phyloP scores from a whole-genome alignment of 1,140 invertebrate species.

The Lepidurus apus region DNA sequence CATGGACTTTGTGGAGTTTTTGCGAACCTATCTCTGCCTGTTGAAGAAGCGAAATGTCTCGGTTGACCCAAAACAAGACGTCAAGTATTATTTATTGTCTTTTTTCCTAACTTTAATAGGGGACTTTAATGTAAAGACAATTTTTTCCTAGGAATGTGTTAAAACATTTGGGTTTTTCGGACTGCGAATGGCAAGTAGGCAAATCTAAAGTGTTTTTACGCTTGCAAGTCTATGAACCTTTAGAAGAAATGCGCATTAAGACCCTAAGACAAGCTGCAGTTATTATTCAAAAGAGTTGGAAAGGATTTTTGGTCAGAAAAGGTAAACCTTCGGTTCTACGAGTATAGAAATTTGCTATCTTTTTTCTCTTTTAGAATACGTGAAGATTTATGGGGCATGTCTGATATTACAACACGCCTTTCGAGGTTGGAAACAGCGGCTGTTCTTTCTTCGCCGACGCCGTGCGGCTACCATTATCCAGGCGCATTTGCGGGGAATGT shows the following conservation, averaged over 20 bases:
- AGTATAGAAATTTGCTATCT: constrained; percentile 28
- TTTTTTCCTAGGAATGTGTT: constrained; percentile 48
- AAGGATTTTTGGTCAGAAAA: constrained; percentile 42
- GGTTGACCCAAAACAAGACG: constrained; percentile 49
- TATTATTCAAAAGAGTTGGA: constrained; percentile 72
- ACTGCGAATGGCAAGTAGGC: constrained; percentile 63
- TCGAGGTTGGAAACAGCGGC: constrained; percentile 74
- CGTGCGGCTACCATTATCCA: constrained; percentile 85
- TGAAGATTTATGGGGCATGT: constrained; percentile 61
- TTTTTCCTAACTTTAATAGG: background rate
- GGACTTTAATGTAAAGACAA: constrained; percentile 23
- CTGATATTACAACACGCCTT: constrained; percentile 79
- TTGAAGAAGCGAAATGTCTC: constrained; percentile 44
- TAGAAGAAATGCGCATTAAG: constrained; percentile 70
- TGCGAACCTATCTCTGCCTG: constrained; percentile 70
- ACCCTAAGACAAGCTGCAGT: constrained; percentile 65
- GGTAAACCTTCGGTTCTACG: constrained; percentile 23
- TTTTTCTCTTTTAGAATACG: constrained; percentile 53
- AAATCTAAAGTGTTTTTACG: constrained; percentile 84
- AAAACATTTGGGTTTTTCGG: constrained; percentile 54
- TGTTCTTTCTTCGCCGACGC: constrained; percentile 72
- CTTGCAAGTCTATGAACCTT: constrained; percentile 73
- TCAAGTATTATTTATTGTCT: constrained; percentile 43
- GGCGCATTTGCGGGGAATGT: constrained; percentile 79
- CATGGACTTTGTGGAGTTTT: constrained; percentile 68